Conservation (phyloP, 37 sponge, comb jelly and placozoan genomes). For the Hormiphora californensis region DNA sequence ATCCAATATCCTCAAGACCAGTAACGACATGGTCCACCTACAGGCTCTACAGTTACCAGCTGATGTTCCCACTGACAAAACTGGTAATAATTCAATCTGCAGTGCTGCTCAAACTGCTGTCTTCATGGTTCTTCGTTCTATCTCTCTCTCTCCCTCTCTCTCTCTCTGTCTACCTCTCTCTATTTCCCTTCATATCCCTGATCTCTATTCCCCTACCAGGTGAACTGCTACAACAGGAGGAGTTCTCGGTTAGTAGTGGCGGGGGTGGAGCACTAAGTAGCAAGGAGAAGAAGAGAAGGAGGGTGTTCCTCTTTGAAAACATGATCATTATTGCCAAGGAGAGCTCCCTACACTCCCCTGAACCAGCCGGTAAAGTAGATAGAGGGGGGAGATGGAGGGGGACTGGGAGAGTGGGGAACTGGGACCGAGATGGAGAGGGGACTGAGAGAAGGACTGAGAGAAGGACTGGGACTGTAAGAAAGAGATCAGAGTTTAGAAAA, state of each 20-base stretch:
- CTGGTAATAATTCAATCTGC: no score
- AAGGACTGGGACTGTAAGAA: no score
- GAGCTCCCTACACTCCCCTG: not conserved
- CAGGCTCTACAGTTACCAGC: conserved; percentile 22
- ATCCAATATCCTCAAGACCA: conserved; percentile 28
- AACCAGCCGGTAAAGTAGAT: no score
- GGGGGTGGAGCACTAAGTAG: not conserved
- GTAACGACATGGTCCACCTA: conserved; percentile 27
- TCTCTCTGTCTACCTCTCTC: no score
- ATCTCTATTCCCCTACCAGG: not conserved
- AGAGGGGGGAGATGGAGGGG: no score
- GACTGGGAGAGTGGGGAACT: no score
- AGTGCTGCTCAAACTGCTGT: no score
- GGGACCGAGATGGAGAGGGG: no score
- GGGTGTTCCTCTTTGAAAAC: conserved; percentile 51
- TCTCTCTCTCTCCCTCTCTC: no score
- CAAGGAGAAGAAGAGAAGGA: conserved; percentile 17
- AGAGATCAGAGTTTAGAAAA: no score
- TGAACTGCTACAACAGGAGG: conserved; percentile 1
- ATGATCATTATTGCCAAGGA: conserved; percentile 1
- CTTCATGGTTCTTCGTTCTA: no score
- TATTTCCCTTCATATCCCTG: not conserved
- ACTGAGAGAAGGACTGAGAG: no score
- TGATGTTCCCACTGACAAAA: not conserved
- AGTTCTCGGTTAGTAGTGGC: conserved; percentile 27